Evolutionary conservation across 1,140 invertebrate species (phyloP).

Genomic region (Aplysia californica): DNA sequence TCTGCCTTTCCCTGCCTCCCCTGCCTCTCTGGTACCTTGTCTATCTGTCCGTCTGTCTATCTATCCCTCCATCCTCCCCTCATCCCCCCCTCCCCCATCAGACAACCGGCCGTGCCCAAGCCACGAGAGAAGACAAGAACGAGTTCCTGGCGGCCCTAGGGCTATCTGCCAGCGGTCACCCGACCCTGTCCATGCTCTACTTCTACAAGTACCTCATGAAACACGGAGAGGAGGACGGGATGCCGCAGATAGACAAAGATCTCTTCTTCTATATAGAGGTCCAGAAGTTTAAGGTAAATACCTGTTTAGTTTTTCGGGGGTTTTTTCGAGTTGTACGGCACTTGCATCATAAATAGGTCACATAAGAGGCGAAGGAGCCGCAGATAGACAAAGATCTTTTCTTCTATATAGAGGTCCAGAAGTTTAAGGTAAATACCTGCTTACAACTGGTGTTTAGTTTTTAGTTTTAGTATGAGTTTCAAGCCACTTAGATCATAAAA

Average conservation of each 20-base stretch:
- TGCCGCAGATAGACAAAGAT: conserved; percentile 65
- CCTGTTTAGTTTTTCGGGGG: too few relatives aligned
- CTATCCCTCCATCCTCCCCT: not conserved
- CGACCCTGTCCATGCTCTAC: conserved; percentile 57
- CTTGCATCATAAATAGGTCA: too few relatives aligned
- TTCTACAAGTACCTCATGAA: conserved; percentile 66
- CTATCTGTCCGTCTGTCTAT: too few relatives aligned
- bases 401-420: conserved; percentile 67
- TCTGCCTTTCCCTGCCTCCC: not conserved
- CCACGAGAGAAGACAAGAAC: conserved; percentile 60
- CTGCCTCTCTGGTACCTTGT: not conserved
- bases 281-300: conserved; percentile 67
- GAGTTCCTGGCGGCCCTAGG: conserved; percentile 58
- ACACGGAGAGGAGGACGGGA: conserved; percentile 62
- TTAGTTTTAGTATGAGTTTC: too few relatives aligned
- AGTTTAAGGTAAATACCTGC: conserved; percentile 62
- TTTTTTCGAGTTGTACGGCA: too few relatives aligned
- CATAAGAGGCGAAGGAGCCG: too few relatives aligned
- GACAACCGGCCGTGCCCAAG: conserved; percentile 55
- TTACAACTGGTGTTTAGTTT: not conserved
- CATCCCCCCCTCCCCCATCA: conserved; percentile 14
- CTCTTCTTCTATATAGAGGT: conserved; percentile 68
- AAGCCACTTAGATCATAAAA: too few relatives aligned
- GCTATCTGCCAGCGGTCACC: conserved; percentile 56
- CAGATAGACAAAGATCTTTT: conserved; percentile 67